phyloP scores from a whole-genome alignment of 2,797 vertebrate species.

The Neopelma chrysocephalum region DNA sequence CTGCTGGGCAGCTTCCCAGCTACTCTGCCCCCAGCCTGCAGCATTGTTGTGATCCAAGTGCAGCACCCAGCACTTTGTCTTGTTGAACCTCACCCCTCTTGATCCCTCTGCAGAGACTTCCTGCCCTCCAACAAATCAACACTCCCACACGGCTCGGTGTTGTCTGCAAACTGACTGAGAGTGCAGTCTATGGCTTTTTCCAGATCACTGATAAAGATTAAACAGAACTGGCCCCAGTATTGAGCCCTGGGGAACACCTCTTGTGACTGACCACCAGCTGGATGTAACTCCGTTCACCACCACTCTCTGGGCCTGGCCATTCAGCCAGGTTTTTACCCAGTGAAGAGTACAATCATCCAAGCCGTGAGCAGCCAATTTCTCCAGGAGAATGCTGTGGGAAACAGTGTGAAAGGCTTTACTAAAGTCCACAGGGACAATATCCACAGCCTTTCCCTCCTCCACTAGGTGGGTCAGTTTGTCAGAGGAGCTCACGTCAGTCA shows the following conservation, averaged over 20 bases:
- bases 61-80: accelerated
- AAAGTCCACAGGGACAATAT: neutral
- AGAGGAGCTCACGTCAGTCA: neutral
- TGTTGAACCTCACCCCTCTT: neutral
- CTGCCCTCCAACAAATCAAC: neutral
- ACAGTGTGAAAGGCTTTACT: neutral
- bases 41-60: accelerated
- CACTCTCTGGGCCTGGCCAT: neutral
- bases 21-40: neutral
- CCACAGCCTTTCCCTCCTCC: neutral
- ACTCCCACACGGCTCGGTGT: accelerated
- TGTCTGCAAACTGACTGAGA: neutral
- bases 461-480: neutral
- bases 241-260: neutral
- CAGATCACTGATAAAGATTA: neutral
- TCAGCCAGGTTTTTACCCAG: neutral
- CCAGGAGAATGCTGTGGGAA: neutral
- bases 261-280: neutral
- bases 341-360: neutral
- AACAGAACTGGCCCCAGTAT: neutral
- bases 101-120: neutral
- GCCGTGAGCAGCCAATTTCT: neutral
- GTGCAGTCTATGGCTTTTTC: neutral
- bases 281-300: neutral
- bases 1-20: neutral